These are phyloP conservation scores for Falco naumanni DNA, from an alignment of 2,797 vertebrate genomes.

Conservation along the genomic window DNA sequence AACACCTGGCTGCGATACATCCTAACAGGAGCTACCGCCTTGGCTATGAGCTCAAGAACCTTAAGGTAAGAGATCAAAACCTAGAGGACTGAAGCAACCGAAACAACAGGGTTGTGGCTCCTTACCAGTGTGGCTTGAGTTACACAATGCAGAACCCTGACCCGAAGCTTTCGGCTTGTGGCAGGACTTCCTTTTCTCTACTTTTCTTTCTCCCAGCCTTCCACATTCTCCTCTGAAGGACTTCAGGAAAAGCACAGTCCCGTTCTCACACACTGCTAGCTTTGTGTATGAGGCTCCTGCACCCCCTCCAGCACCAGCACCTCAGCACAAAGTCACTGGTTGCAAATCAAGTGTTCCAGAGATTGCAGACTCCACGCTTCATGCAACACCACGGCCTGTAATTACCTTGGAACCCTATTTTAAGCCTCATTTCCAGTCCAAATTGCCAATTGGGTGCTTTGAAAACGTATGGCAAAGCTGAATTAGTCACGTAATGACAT, in stretches of 20 bases:
- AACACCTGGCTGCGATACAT: background rate
- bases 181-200: background rate
- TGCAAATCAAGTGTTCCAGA: background rate
- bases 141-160: background rate
- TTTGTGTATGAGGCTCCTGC: background rate
- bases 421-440: slow-evolving; percentile 48
- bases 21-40: background rate
- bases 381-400: slow-evolving; percentile 28
- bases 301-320: background rate
- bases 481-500: slow-evolving; percentile 62
- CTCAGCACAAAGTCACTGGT: slow-evolving; percentile 3
- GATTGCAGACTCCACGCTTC: slow-evolving; percentile 43
- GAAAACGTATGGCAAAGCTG: slow-evolving; percentile 35
- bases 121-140: background rate
- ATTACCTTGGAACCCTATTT: slow-evolving; percentile 64
- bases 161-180: background rate
- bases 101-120: background rate
- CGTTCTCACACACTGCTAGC: background rate
- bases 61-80: slow-evolving; percentile 2
- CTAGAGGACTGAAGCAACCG: background rate
- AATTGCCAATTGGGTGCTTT: slow-evolving; percentile 20
- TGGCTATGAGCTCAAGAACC: background rate
- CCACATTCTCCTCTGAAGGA: background rate
- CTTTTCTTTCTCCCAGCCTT: background rate
- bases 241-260: background rate